A percentile compares a stretch with the other conserved stretches of the same genome.
Evolutionary conservation across 2,888 invertebrate species (phyloP).

Genomic region (Ferrisia virgata): DNA sequence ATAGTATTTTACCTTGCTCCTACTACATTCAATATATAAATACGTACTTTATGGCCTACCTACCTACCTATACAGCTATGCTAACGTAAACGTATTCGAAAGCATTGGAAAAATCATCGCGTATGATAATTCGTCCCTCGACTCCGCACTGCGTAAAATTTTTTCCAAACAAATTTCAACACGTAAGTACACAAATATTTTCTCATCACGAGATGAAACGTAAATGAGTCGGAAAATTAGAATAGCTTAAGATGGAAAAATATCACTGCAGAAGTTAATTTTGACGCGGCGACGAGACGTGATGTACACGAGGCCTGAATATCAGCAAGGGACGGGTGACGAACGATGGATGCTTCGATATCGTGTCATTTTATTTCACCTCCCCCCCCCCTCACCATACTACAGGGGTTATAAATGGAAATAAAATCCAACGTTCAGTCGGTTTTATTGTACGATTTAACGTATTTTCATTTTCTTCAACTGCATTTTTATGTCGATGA

Average conservation of each 20-base stretch:
- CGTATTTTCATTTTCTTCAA: neutral
- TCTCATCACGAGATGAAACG: neutral
- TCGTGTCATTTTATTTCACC: neutral
- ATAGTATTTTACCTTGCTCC: no score
- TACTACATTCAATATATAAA: no score
- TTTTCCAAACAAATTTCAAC: neutral
- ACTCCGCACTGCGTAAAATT: neutral
- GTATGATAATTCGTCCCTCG: neutral
- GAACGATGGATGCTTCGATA: neutral
- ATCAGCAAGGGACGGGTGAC: neutral
- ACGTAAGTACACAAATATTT: constrained; percentile 16
- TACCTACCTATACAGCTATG: neutral
- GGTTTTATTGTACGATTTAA: neutral
- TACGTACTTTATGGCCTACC: no score
- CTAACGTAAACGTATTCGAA: neutral
- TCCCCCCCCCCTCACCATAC: neutral
- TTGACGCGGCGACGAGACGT: neutral
- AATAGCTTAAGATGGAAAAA: neutral
- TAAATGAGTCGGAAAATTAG: neutral
- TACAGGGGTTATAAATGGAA: neutral
- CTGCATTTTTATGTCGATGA: neutral
- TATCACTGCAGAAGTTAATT: neutral
- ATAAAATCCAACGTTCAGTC: neutral
- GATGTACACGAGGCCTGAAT: neutral
- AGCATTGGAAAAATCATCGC: neutral